A percentile compares a stretch with the other conserved stretches of the same genome.
Conservation (phyloP, 2,113 vertebrate species). For the Ictalurus punctatus region DNA sequence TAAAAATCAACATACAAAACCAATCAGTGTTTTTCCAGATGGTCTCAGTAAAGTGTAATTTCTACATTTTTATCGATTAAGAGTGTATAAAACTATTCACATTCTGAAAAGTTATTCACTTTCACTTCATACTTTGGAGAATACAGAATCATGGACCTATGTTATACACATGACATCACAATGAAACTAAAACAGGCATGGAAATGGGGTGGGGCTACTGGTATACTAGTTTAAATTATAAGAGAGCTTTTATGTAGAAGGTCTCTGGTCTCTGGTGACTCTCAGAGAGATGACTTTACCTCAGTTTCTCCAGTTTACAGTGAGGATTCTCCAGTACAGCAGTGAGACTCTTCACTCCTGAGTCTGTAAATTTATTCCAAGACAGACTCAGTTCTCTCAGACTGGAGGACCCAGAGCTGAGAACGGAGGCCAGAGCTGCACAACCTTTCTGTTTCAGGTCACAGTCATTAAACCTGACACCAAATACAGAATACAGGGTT, state of each 20-base stretch:
- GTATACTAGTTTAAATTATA: not conserved
- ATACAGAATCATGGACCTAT: too few species aligned
- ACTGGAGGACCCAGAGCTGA: not conserved
- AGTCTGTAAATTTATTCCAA: not conserved
- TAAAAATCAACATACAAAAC: too few species aligned
- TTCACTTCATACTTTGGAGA: too few species aligned
- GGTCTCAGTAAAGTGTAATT: too few species aligned
- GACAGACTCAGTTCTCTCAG: not conserved
- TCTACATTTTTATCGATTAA: too few species aligned
- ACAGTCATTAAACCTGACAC: not conserved
- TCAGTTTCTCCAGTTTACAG: constrained; percentile 4
- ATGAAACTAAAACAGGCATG: too few species aligned
- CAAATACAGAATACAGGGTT: not conserved
- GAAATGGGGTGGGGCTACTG: too few species aligned
- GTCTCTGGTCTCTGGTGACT: not conserved
- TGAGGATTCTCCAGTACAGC: not conserved
- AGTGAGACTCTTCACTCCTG: not conserved
- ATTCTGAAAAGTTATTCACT: not conserved
- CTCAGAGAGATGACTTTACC: not conserved
- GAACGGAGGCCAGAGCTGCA: not conserved
- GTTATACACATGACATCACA: too few species aligned
- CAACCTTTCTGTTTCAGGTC: not conserved
- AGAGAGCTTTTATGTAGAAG: not conserved
- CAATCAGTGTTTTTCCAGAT: too few species aligned
- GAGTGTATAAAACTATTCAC: too few species aligned